A percentile compares a stretch with the other conserved stretches of the same genome.
These are phyloP conservation scores for Lytechinus variegatus DNA, from an alignment of 35 echinoderm and acorn worm genomes.

Conservation along the genomic window DNA sequence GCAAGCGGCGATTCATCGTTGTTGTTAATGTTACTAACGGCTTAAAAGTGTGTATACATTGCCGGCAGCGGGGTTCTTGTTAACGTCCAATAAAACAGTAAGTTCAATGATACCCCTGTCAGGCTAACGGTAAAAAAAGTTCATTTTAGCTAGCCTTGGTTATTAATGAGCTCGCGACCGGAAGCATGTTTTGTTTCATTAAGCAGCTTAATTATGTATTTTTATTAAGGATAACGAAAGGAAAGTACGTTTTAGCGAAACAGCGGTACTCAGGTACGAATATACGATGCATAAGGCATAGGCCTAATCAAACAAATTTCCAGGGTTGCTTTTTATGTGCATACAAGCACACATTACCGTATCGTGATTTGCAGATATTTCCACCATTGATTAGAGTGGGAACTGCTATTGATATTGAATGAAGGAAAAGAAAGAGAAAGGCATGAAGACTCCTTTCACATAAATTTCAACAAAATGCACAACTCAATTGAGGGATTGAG, in stretches of 20 bases:
- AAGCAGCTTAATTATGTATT: not conserved
- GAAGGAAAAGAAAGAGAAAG: not conserved
- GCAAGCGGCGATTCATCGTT: not conserved
- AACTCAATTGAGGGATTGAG: no score
- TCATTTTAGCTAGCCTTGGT: not conserved
- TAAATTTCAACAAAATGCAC: no score
- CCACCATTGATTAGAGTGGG: not conserved
- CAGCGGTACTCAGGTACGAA: not conserved
- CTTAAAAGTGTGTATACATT: not conserved
- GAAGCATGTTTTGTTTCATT: conserved; percentile 3
- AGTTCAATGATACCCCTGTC: not conserved
- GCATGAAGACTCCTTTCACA: no score
- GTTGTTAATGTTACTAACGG: not conserved
- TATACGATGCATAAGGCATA: no score
- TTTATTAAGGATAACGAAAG: not conserved
- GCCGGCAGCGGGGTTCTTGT: not conserved
- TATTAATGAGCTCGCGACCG: not conserved
- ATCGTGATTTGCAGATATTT: not conserved
- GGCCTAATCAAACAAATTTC: no score
- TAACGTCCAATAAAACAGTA: not conserved
- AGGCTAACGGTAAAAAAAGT: not conserved
- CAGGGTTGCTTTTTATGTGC: no score
- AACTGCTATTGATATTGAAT: not conserved
- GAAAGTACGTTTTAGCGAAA: not conserved
- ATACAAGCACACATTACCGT: not conserved